phyloP scores from a whole-genome alignment of 2,888 invertebrate genomes.

The Epistrophe eligans region DNA sequence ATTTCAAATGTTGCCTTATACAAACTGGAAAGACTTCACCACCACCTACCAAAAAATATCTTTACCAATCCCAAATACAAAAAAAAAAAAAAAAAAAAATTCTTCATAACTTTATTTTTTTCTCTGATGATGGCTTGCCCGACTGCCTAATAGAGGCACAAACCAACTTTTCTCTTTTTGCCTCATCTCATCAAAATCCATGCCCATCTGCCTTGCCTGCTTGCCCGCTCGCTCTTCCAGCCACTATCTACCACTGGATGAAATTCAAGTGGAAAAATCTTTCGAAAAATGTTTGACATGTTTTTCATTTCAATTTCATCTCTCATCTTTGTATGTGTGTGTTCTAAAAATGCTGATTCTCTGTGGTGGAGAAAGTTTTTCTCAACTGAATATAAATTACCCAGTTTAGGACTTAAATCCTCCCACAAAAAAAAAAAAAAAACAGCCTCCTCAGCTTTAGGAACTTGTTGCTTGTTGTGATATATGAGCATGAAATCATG shows the following conservation, averaged over 20 bases:
- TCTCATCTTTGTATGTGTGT: conserved; percentile 5
- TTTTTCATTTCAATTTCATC: conserved; percentile 69
- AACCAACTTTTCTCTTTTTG: conserved; percentile 1
- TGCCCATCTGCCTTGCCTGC: background rate
- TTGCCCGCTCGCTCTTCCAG: background rate
- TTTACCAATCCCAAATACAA: too few relatives aligned
- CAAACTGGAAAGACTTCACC: too few relatives aligned
- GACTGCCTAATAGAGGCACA: background rate
- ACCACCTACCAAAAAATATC: too few relatives aligned
- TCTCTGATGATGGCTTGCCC: too few relatives aligned
- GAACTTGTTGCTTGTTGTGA: conserved; percentile 68
- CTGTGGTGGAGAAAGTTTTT: conserved; percentile 26
- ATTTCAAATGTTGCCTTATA: too few relatives aligned
- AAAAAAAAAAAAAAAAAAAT: too few relatives aligned
- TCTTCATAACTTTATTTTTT: too few relatives aligned
- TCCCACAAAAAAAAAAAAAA: background rate
- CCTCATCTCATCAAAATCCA: background rate
- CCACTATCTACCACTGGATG: background rate
- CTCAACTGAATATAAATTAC: conserved; percentile 59
- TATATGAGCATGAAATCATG: conserved; percentile 70
- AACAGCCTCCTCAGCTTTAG: conserved; percentile 20
- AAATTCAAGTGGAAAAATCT: conserved; percentile 42
- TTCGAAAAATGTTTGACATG: conserved; percentile 63
- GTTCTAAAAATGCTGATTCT: conserved; percentile 50
- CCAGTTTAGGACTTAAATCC: conserved; percentile 20